These are phyloP conservation scores for Halesus radiatus DNA, from an alignment of 1,140 invertebrate genomes.

Conservation along the genomic window DNA sequence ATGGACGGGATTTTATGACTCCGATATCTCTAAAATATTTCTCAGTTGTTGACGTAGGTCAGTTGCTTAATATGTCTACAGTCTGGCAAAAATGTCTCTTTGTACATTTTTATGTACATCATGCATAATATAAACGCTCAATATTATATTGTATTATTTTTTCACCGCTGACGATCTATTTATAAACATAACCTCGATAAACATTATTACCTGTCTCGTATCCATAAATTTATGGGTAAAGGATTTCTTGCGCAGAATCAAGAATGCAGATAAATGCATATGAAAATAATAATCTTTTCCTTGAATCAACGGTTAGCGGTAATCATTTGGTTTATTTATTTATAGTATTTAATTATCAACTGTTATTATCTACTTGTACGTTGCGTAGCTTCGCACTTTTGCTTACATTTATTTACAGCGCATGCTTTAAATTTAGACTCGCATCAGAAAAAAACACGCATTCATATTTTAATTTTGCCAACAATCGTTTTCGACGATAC, in stretches of 20 bases:
- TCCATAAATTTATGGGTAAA: not conserved
- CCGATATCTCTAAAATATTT: not conserved
- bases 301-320: too few relatives aligned
- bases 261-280: not conserved
- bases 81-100: not conserved
- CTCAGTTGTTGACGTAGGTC: conserved; percentile 10
- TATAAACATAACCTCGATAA: conserved; percentile 23
- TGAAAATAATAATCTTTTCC: not conserved
- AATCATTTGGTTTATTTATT: too few relatives aligned
- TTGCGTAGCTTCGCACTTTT: too few relatives aligned
- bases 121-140: too few relatives aligned
- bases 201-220: not conserved
- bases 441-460: too few relatives aligned
- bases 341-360: too few relatives aligned
- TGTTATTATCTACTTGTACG: too few relatives aligned
- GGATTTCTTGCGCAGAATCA: too few relatives aligned
- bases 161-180: not conserved
- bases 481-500: too few relatives aligned
- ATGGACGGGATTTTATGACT: conserved; percentile 2
- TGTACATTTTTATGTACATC: not conserved
- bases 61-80: not conserved
- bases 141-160: not conserved
- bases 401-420: too few relatives aligned
- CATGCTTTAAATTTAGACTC: too few relatives aligned
- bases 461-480: too few relatives aligned